Conservation (phyloP, 2,797 vertebrate genomes). For the Acipenser oxyrinchus region DNA sequence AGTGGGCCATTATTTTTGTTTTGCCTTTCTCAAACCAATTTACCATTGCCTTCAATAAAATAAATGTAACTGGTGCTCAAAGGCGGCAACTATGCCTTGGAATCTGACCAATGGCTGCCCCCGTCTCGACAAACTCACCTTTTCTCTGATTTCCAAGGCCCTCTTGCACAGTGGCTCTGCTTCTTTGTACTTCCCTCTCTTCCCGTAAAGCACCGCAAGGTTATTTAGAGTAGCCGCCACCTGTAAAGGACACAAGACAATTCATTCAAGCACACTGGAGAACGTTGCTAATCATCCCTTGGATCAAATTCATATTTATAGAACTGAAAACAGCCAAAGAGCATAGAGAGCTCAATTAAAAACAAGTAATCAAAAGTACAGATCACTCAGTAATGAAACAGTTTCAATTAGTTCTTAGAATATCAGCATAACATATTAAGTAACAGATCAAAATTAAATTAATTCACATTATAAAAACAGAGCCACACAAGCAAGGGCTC, state of each 20-base stretch:
- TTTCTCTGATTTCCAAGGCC: slow-evolving; percentile 68
- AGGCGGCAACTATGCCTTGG: too few species aligned
- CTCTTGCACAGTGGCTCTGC: slow-evolving; percentile 74
- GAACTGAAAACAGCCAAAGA: slow-evolving; percentile 11
- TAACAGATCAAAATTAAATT: background rate
- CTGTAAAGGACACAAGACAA: slow-evolving; percentile 46
- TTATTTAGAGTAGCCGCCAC: slow-evolving; percentile 84
- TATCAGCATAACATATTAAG: background rate
- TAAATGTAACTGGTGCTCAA: too few species aligned
- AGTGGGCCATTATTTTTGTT: too few species aligned
- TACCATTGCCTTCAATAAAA: too few species aligned
- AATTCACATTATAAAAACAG: background rate
- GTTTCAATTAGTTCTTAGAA: background rate
- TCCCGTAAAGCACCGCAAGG: slow-evolving; percentile 78
- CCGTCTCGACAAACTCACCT: slow-evolving; percentile 39
- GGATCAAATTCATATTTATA: slow-evolving; percentile 7
- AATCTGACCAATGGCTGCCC: too few species aligned
- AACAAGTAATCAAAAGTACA: background rate
- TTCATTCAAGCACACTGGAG: too few species aligned
- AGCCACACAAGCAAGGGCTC: slow-evolving; percentile 13
- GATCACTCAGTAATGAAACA: background rate
- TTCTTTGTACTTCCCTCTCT: slow-evolving; percentile 82
- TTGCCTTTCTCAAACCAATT: too few species aligned
- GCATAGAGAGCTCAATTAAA: background rate
- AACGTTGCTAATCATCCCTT: too few species aligned